Conservation (phyloP, 1,140 invertebrate genomes). For the Ladona fulva region DNA sequence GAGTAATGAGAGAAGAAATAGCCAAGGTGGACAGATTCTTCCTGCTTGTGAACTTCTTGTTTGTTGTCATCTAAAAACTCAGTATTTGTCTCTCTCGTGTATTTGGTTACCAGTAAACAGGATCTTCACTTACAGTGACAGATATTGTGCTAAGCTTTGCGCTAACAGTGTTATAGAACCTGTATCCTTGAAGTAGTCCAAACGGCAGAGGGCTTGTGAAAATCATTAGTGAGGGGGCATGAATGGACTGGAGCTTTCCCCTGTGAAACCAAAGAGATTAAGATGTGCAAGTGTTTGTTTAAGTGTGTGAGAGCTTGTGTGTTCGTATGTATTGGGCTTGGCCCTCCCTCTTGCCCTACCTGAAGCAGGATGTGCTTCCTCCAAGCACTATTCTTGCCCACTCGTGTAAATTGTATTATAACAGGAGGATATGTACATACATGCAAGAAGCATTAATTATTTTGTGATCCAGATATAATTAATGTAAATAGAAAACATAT, state of each 20-base stretch:
- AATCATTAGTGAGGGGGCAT: background rate
- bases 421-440: background rate
- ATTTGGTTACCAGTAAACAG: background rate
- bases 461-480: background rate
- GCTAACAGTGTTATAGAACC: background rate
- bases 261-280: slow-evolving; percentile 9
- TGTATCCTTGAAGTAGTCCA: background rate
- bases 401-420: background rate
- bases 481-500: slow-evolving; percentile 9
- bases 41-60: background rate
- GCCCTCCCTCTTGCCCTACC: background rate
- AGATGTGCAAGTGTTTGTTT: background rate
- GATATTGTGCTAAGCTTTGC: background rate
- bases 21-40: background rate
- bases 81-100: background rate
- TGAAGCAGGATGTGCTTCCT: background rate
- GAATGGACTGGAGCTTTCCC: background rate
- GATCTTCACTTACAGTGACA: background rate
- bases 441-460: background rate
- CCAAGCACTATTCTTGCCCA: background rate
- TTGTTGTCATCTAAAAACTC: background rate
- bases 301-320: too few species aligned
- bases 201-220: background rate
- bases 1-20: too few species aligned
- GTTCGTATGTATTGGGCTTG: background rate